Base-by-base conservation (phyloP, 2,797 vertebrate species). In the Tachyglossus aculeatus region DNA sequence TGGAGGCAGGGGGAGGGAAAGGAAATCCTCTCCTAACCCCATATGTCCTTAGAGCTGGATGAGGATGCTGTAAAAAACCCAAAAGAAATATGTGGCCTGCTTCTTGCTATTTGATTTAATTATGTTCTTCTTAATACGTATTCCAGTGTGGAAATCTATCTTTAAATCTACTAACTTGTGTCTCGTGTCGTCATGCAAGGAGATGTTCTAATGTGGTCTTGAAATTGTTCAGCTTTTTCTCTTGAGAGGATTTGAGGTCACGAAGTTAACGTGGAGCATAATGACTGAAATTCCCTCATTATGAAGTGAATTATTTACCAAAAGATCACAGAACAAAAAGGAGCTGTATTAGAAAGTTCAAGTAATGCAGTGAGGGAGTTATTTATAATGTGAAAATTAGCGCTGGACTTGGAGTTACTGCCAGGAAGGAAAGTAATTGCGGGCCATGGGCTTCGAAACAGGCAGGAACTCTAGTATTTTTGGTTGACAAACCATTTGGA, bases 301-400 rank as follows among this genome's bases (percentile, higher is more conserved):
- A 9, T 44, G 25, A 68, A 69, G 67, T 67, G 21, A 65, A 77
- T 72, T 64, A 43, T 71, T 82, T 69, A 61, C 75, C 83, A 36
- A 67, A 34, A 67, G 53, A 64, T 43, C 43, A 53, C 40, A 70
- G 78, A 77, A 76, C 47, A 77, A 74, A 82, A 74, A 68, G 43
- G 53, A 71, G 1, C 71, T 84, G 63, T 83, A 51, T 78, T 74
- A 64, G 43, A 53, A 64, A 50, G 71, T 62, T 79, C 34, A 47
- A 11, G 59, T 70, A 48, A 54, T 67, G 27, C 54, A 59, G 21
- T 40, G 31, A 72, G 32, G 21, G 61, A 73, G 59, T 70, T 89
- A 73, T 88, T 89, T 86, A 83, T 74, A 71, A 58, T 77, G 67
- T 84, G 74, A 72, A 79, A 84, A 90, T 83, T 86, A 83, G 79